A percentile compares a stretch with the other conserved stretches of the same genome.
These are phyloP conservation scores for Phymastichus coffea DNA, from an alignment of 1,140 invertebrate genomes.

Conservation along the genomic window DNA sequence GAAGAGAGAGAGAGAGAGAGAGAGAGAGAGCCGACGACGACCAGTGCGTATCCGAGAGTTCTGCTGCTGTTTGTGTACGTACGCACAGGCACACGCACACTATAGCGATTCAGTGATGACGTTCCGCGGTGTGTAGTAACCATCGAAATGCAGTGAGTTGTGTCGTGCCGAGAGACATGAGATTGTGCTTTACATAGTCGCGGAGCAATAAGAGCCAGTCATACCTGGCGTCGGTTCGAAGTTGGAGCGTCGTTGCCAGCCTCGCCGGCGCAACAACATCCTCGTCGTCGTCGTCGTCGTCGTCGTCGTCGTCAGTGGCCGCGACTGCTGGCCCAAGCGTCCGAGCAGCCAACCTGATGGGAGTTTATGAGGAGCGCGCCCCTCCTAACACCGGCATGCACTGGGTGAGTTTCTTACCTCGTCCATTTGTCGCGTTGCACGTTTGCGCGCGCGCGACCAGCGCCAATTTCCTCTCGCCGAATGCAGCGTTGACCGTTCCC, in stretches of 20 bases:
- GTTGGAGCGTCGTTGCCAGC: no score
- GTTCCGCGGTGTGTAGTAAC: not conserved
- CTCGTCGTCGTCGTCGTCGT: constrained; percentile 4
- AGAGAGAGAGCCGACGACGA: no score
- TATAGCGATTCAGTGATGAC: no score
- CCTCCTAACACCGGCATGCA: constrained; percentile 61
- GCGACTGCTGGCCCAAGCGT: constrained; percentile 45
- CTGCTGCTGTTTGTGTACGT: no score
- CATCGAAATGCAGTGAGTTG: constrained; percentile 8
- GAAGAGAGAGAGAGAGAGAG: not conserved
- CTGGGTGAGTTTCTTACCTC: constrained; percentile 55
- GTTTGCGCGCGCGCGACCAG: no score
- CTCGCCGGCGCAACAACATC: not conserved
- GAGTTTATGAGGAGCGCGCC: constrained; percentile 61
- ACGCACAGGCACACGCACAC: no score
- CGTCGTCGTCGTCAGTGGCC: constrained; percentile 12
- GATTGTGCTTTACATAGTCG: not conserved
- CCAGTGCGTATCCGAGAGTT: no score
- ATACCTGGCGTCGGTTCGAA: constrained; percentile 18
- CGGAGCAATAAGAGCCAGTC: not conserved
- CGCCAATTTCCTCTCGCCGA: no score
- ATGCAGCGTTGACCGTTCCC: no score
- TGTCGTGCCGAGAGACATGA: not conserved
- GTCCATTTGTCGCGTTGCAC: not conserved
- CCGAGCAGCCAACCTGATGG: constrained; percentile 59